Base-by-base conservation (phyloP, 2,113 vertebrate species). In the Dendropsophus ebraccatus region DNA sequence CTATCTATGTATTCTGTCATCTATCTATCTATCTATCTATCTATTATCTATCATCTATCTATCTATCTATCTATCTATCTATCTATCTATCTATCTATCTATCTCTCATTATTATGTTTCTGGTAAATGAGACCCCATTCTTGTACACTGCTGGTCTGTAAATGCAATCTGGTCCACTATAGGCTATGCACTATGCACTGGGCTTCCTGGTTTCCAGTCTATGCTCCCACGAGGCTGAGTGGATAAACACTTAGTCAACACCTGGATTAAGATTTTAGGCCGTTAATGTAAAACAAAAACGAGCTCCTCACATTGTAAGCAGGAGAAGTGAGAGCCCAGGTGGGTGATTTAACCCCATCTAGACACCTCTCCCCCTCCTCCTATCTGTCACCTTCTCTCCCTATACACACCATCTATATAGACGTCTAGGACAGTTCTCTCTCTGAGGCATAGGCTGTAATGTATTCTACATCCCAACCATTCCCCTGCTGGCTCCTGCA, bases 171-270 rank as follows among this genome's bases (percentile, higher is more conserved):
- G 5, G 23, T 73, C 60, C 14, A 72, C 47, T 30, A 60, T 49
- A 80, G 47, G 32, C 84, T 25, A 79, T 86, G 49, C 41, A 35
- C 84, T 25, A 79, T 86, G 49, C 41, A 35, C 52, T 74, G 25
- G 67, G 74, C 65, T 86, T 87, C 85, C 85, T 81, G 77, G 77
- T 77, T 60, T 81, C 70, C 37, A 45, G 35, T 87, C 62, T 37
- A 11, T 25, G 37, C 25, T 87, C 85, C 85, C 85, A 62, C 17
- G 69, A 67, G 85, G 21, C 25, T 60, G 62, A 87, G 78, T 87
- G 85, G 85, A 87, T 87, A 87, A 87, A 87, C 85, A 87, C 85
- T 87, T 87, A 87, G 85, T 87, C 85, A 87, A 87, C 85, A 87
- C 85, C 85, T 87, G 85, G 85, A 87, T 87, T 87, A 87, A 87